Base-by-base conservation (phyloP, 2,888 invertebrate genomes). In the Flexamia atlantica region DNA sequence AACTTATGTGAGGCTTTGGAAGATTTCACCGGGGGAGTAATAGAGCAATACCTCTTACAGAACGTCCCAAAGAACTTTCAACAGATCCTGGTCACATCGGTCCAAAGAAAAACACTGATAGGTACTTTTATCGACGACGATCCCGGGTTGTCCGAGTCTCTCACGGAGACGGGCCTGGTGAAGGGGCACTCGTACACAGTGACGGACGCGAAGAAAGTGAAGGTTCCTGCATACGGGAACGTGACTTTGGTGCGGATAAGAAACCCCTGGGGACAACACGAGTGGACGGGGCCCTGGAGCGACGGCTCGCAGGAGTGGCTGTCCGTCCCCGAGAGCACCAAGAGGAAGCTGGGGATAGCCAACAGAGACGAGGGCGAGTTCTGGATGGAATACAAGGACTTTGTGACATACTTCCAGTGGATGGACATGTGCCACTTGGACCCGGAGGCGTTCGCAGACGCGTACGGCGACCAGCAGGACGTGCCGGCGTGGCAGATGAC, bases 261-360 rank as follows among this genome's bases (percentile, higher is more conserved):
- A 23, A 72, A 72, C 23, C 72, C 72, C 20, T 72, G 72, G 72
- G 72, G 72, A n/a, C 4, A 17, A 1, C 9, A 3, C 9, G 72
- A 72, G 20, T 72, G 72, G 72, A 72, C 25, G 3, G 72, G 72
- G 4, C n/a, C 72, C 2, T 72, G 72, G 72, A 72, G 72, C 20
- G 72, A 72, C 72, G 23, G 28, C 7, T 64, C 72, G 1, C 1
- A 1, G 14, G 72, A 72, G 5, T 72, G 72, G 72, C n/a, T 20
- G 1, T 36, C n/a, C 12, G 12, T 72, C 20, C 23, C 72, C 10
- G 40, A 5, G 1, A 30, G 23, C 30, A 32, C 17, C 0, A 72
- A 42, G 40, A n/a, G 20, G 40, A 20, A 72, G 17, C 23, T 72
- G 23, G 72, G 36, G 12, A 7, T 72, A 3, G 40, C 12, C 2